Evolutionary conservation across 2,888 invertebrate genomes (phyloP), one percentile per base, ranked within the genome.

Genomic region (Sphaerophoria rueppellii): DNA sequence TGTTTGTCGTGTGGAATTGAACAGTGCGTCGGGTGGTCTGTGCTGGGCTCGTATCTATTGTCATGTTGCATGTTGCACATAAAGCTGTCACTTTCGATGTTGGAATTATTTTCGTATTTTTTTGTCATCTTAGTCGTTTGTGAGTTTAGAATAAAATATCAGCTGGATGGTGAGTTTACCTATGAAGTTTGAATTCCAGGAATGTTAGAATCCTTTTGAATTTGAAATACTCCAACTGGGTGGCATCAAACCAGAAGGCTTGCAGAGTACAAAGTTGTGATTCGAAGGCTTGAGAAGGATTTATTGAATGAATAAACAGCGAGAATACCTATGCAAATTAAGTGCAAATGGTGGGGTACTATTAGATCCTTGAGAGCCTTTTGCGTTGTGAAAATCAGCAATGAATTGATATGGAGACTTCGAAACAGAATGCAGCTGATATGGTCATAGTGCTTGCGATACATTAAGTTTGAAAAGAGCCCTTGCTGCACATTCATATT

Each of bases 31-130:
- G 79, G 83, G 81, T 80, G 83, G 80, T 85, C 83, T 76, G 71
- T 75, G 46, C 70, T 67, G 24, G 24, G 24, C n/a, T n/a, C n/a
- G n/a, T n/a, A 24, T 24, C 24, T 24, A 24, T 24, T 24, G 24
- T 24, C 24, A 24, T 24, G 24, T 24, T 16, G 69, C 55, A 34
- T 16, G 16, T 73, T 12, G 37, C 80, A 65, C 80, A 80, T 85
- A 81, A 85, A 85, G 61, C 85, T 85, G 85, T 85, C 85, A 81
- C 70, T 77, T 85, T 85, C 83, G 72, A 72, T 85, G 83, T 73
- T 72, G 46, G 7, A 65, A 76, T 80, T 85, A 69, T 80, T 24
- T 52, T 52, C 2, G 16, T 50, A n/a, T 50, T 4, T 60, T 16
- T 70, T 24, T 9, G 6, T 4, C 2, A 40, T 35, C 4, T 60